Conservation (phyloP, 1,140 invertebrate species). For the Mercenaria mercenaria region DNA sequence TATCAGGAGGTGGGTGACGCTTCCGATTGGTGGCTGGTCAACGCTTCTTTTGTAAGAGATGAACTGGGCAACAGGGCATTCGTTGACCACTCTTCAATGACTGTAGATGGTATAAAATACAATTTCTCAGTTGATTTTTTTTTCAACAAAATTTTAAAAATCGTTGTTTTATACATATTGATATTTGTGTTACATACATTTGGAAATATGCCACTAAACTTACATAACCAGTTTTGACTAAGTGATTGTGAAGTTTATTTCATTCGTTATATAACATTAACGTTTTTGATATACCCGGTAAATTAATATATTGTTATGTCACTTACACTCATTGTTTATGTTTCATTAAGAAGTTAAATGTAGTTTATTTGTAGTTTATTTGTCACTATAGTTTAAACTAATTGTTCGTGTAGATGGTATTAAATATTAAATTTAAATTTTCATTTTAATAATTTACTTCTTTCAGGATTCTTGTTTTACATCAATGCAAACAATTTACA, state of each 20-base stretch:
- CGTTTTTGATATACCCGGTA: too few species aligned
- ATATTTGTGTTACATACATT: background rate
- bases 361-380: too few species aligned
- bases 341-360: too few species aligned
- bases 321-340: too few species aligned
- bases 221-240: too few species aligned
- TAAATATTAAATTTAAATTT: too few species aligned
- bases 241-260: too few species aligned
- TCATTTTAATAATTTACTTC: background rate
- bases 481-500: slow-evolving; percentile 63
- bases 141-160: background rate
- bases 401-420: too few species aligned
- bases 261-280: too few species aligned
- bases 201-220: background rate
- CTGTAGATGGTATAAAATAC: slow-evolving; percentile 33
- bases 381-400: too few species aligned
- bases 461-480: slow-evolving; percentile 68
- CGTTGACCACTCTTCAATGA: slow-evolving; percentile 33
- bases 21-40: slow-evolving; percentile 71
- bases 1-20: slow-evolving; percentile 67
- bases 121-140: background rate
- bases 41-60: slow-evolving; percentile 51
- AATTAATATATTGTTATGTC: too few species aligned
- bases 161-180: background rate
- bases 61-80: slow-evolving; percentile 16